Conservation (phyloP, 2,797 vertebrate species). For the Semotilus atromaculatus region DNA sequence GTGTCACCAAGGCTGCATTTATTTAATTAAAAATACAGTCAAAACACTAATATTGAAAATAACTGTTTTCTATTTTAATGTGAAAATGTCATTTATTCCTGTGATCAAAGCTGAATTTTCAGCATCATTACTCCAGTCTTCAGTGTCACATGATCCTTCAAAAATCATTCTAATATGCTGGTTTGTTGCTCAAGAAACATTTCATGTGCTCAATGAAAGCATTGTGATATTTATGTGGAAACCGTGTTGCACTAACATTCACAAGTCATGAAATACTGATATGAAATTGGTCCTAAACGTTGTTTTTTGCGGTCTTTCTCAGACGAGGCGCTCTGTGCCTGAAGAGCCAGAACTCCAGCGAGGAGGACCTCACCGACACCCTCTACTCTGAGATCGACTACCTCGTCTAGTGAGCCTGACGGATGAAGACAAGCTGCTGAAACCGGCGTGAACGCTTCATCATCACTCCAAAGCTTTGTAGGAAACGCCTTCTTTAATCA, state of each 20-base stretch:
- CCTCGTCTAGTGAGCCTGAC: conserved; percentile 67
- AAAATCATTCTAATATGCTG: background rate
- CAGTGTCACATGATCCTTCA: background rate
- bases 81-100: background rate
- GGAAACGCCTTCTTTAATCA: conserved; percentile 16
- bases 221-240: too few species aligned
- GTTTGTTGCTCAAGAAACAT: too few species aligned
- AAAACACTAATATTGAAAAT: background rate
- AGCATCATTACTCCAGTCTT: background rate
- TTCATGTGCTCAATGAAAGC: too few species aligned
- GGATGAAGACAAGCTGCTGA: background rate
- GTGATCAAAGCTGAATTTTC: background rate
- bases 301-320: conserved; percentile 43
- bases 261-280: too few species aligned
- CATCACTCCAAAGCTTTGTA: conserved; percentile 26
- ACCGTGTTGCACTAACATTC: too few species aligned
- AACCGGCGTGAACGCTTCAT: conserved; percentile 2
- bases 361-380: conserved; percentile 75
- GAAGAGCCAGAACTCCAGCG: conserved; percentile 73
- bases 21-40: background rate
- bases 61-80: background rate
- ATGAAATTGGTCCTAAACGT: background rate
- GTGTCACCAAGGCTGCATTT: background rate
- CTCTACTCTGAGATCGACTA: conserved; percentile 82
- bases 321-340: conserved; percentile 81